These are phyloP conservation scores for Panagrolaimus sp. DNA, from an alignment of 1,140 invertebrate genomes.

Conservation along the genomic window DNA sequence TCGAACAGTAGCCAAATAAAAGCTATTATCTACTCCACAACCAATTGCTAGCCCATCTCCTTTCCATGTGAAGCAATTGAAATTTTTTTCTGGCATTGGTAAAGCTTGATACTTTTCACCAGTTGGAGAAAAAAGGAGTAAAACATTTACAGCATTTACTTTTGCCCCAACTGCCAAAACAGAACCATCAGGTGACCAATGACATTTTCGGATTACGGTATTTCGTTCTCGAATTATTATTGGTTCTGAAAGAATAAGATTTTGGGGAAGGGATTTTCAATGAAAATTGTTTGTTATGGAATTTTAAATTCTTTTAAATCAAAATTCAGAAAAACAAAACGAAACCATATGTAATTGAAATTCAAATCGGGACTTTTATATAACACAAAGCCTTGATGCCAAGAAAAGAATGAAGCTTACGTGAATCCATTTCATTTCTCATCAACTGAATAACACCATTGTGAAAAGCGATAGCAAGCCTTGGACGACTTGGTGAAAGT, in stretches of 20 bases:
- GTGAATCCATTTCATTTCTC: conserved; percentile 78
- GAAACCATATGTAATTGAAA: too few species aligned
- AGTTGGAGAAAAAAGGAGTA: neutral
- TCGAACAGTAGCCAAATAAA: conserved; percentile 93
- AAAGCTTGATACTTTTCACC: neutral
- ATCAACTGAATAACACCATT: conserved; percentile 80
- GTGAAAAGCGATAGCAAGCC: conserved; percentile 77
- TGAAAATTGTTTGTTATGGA: too few species aligned
- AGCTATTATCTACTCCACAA: conserved; percentile 85
- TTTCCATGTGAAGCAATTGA: neutral
- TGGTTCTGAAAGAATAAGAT: conserved; percentile 3
- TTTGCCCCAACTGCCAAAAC: neutral
- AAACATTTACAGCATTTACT: neutral
- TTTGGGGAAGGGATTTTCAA: too few species aligned
- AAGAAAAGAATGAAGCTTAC: conserved; percentile 62
- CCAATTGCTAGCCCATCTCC: conserved; percentile 73
- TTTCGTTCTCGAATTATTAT: neutral
- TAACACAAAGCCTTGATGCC: too few species aligned
- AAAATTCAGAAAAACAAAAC: too few species aligned
- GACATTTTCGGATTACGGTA: neutral
- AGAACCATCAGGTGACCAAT: neutral
- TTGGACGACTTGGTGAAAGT: conserved; percentile 68
- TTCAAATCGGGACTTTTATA: too few species aligned
- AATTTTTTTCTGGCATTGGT: neutral
- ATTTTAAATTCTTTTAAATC: too few species aligned